phyloP scores from a whole-genome alignment of 2,888 invertebrate species.

The Leucozona laternaria region DNA sequence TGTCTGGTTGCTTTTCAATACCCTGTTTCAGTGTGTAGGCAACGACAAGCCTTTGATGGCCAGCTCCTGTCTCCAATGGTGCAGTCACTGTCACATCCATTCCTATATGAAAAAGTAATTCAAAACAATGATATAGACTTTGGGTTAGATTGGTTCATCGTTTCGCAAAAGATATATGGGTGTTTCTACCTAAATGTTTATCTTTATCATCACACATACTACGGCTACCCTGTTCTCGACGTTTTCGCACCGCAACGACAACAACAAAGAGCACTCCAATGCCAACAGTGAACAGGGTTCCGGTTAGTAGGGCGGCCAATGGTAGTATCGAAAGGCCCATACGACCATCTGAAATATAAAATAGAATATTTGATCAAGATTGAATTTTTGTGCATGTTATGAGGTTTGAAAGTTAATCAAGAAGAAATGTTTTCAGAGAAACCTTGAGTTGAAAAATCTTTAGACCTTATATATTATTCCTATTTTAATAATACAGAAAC shows the following conservation, averaged over 20 bases:
- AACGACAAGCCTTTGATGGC: slow-evolving; percentile 92
- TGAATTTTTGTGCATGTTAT: background rate
- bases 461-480: too few relatives aligned
- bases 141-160: background rate
- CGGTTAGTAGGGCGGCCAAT: slow-evolving; percentile 88
- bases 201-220: slow-evolving; percentile 84
- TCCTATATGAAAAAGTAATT: slow-evolving; percentile 77
- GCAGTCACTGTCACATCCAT: slow-evolving; percentile 85
- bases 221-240: slow-evolving; percentile 86
- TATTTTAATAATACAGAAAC: too few relatives aligned
- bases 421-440: too few relatives aligned
- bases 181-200: slow-evolving; percentile 82
- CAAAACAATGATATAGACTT: slow-evolving; percentile 12
- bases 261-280: slow-evolving; percentile 87
- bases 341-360: slow-evolving; percentile 87
- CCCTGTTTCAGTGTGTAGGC: slow-evolving; percentile 93
- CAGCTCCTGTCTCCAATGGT: slow-evolving; percentile 90
- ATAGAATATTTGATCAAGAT: slow-evolving; percentile 7
- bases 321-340: slow-evolving; percentile 89
- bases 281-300: slow-evolving; percentile 87
- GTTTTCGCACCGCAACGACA: slow-evolving; percentile 87
- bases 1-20: slow-evolving; percentile 90
- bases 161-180: slow-evolving; percentile 9
- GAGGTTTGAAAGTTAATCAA: background rate
- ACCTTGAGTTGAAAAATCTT: too few relatives aligned